phyloP scores from a whole-genome alignment of 1,140 invertebrate genomes.

The Monomorium pharaonis region DNA sequence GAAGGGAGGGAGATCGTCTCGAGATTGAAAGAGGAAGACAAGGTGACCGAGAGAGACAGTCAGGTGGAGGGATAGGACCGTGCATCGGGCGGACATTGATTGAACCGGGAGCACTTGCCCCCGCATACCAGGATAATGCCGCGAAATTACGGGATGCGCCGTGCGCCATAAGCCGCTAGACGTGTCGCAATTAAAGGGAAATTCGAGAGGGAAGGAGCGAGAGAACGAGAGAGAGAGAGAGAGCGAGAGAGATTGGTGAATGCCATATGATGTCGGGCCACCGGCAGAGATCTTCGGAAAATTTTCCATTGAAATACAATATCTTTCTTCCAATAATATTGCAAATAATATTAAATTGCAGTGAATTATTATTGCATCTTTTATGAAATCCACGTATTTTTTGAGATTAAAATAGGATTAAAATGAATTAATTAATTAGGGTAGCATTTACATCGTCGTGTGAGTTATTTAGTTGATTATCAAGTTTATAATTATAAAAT shows the following conservation, averaged over 20 bases:
- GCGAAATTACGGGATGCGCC: slow-evolving; percentile 78
- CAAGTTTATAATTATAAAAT: neutral
- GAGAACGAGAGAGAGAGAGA: neutral
- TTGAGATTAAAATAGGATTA: neutral
- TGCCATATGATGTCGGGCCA: neutral
- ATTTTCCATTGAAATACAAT: neutral
- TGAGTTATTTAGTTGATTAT: neutral
- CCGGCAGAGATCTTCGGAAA: neutral
- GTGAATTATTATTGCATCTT: neutral
- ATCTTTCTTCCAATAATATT: neutral
- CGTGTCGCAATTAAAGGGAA: slow-evolving; percentile 78
- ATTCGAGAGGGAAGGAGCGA: slow-evolving; percentile 57
- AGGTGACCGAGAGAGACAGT: neutral
- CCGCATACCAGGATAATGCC: slow-evolving; percentile 80
- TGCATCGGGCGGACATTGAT: slow-evolving; percentile 78
- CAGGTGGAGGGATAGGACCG: slow-evolving; percentile 8
- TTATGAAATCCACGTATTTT: neutral
- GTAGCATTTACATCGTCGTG: neutral
- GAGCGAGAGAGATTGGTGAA: neutral
- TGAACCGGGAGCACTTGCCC: slow-evolving; percentile 80
- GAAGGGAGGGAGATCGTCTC: slow-evolving; percentile 6
- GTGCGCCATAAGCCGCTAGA: slow-evolving; percentile 69
- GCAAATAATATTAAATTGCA: neutral
- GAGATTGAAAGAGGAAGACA: neutral
- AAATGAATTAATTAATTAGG: neutral